These are phyloP conservation scores for Chaetops frenatus DNA, from an alignment of 2,113 vertebrate genomes.

Conservation along the genomic window DNA sequence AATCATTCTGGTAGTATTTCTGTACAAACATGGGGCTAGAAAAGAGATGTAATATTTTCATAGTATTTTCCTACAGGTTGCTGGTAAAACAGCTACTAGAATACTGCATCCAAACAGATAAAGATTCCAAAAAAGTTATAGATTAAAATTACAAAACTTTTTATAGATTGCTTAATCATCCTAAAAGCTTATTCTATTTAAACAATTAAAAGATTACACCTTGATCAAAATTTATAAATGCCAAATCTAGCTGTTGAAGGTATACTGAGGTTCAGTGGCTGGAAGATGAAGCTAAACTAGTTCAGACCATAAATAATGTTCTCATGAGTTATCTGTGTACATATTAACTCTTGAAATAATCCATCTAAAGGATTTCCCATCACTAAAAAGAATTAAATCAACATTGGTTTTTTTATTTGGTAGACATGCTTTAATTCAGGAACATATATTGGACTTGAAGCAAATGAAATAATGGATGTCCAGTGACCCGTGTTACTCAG, in stretches of 20 bases:
- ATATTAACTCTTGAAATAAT: slow-evolving; percentile 4
- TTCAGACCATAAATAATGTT: slow-evolving; percentile 36
- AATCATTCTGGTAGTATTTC: not conserved
- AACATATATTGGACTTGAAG: not conserved
- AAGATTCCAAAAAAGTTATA: not conserved
- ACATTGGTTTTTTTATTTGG: not conserved
- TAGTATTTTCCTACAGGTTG: not conserved
- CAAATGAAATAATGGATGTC: not conserved
- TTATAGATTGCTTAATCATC: not conserved
- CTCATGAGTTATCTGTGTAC: slow-evolving; percentile 5
- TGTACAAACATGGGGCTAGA: not conserved
- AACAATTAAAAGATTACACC: slow-evolving; percentile 1
- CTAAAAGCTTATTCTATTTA: not conserved
- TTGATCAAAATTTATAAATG: slow-evolving; percentile 16
- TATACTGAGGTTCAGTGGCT: slow-evolving; percentile 9
- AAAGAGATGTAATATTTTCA: not conserved
- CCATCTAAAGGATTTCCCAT: not conserved
- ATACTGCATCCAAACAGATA: not conserved
- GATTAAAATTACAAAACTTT: not conserved
- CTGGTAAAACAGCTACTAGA: not conserved
- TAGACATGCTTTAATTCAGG: not conserved
- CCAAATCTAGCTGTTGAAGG: not conserved
- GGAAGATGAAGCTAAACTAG: slow-evolving; percentile 11
- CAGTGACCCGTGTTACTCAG: not conserved
- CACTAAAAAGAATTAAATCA: not conserved